Base-by-base conservation (phyloP, 2,888 invertebrate genomes). In the Panopea generosa region DNA sequence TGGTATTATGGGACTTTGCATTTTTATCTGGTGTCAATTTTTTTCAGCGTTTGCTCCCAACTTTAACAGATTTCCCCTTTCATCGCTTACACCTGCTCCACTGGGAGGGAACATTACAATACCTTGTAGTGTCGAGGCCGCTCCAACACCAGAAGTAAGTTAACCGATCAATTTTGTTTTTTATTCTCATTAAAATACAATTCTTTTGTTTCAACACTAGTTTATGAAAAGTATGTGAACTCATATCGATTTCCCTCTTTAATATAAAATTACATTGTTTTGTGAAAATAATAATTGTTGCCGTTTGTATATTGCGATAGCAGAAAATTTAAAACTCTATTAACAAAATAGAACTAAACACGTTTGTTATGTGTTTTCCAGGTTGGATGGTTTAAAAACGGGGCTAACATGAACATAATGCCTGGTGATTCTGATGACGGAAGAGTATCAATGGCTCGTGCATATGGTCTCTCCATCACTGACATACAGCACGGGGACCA, bases 101-200 rank as follows among this genome's bases (percentile, higher is more conserved):
- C 96, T 97, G 91, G 96, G 97, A n/a, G 97, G 97, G 16, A 98
- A 98, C 92, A 96, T 97, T 0, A 98, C 98, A 0, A 95, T 98
- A 65, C 67, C 85, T 6, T 99, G 98, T 91, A 95, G 96, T 90
- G 98, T 98, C 0, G 98, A 99, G 93, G 98, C 98, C 7, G 98
- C 98, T 0, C 98, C 98, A 0, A 95, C 95, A 27, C 87, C 89
- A 1, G 71, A 95, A 85, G 80, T 80, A 70, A 33, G 66, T 33
- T 14, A 24, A n/a, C n/a, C n/a, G n/a, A n/a, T n/a, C n/a, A n/a
- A n/a, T n/a, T n/a, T n/a, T 9, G 1, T 16, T 18, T 45, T 2
- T 26, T 26, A 1, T 43, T n/a, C n/a, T n/a, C n/a, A n/a, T n/a
- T n/a, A n/a, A n/a, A n/a, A n/a, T n/a, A n/a, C n/a, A n/a, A n/a